These are phyloP conservation scores for Nemotelus nigrinus DNA, from an alignment of 2,888 invertebrate genomes.

Conservation along the genomic window DNA sequence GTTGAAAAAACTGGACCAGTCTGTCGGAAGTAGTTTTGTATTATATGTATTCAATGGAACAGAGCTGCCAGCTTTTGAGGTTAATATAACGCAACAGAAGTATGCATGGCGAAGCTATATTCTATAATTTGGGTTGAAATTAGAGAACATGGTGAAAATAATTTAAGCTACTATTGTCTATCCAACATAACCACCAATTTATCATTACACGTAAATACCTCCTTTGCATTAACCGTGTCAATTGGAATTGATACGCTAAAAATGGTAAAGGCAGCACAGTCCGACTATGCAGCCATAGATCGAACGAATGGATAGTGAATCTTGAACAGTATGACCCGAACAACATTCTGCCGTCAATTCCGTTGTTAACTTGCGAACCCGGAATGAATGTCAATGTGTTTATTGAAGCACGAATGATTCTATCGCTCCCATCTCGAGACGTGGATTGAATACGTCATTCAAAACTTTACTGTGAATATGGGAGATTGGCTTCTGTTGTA, in stretches of 20 bases:
- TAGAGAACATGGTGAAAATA: neutral
- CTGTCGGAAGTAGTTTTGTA: conserved; percentile 7
- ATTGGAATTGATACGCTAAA: too few species aligned
- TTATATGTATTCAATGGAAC: neutral
- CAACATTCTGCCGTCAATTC: conserved; percentile 43
- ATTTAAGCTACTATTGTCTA: too few species aligned
- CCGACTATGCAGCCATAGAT: neutral
- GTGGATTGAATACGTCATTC: conserved; percentile 33
- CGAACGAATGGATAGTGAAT: conserved; percentile 10
- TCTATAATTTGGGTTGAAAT: neutral
- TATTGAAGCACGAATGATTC: conserved; percentile 40
- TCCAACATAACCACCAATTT: too few species aligned
- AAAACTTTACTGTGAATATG: conserved; percentile 12
- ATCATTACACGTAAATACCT: too few species aligned
- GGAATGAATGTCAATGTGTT: conserved; percentile 43
- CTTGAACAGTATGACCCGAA: conserved; percentile 31
- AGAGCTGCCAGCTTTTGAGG: conserved; percentile 5
- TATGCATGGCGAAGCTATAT: neutral
- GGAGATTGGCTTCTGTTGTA: conserved; percentile 18
- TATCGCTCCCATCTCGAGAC: conserved; percentile 34
- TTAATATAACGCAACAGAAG: neutral
- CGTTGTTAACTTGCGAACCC: conserved; percentile 42
- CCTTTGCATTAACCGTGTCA: too few species aligned
- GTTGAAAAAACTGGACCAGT: conserved; percentile 5
- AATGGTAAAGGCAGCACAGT: neutral